These are phyloP conservation scores for Palaemon carinicauda DNA, from an alignment of 1,140 invertebrate genomes.

Conservation along the genomic window DNA sequence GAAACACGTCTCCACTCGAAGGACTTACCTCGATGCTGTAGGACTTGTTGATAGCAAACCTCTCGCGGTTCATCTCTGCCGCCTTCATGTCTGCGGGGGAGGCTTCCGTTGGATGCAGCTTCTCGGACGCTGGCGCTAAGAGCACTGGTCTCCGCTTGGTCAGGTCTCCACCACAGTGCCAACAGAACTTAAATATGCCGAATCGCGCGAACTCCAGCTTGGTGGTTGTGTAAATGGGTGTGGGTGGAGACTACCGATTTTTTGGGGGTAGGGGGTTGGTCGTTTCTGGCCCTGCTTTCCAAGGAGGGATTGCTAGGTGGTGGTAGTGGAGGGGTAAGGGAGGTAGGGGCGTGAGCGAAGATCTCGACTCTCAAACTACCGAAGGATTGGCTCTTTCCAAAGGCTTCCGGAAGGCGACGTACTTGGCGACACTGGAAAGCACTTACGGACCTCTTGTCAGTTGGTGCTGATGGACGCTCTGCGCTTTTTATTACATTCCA, in stretches of 20 bases:
- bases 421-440: slow-evolving; percentile 38
- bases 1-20: too few relatives aligned
- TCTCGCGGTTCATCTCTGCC: slow-evolving; percentile 81
- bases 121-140: background rate
- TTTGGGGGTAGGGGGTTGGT: too few relatives aligned
- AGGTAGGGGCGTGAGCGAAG: background rate
- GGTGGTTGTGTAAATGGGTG: background rate
- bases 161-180: slow-evolving; percentile 42
- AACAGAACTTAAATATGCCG: slow-evolving; percentile 46
- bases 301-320: background rate
- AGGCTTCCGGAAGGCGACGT: background rate
- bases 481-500: slow-evolving; percentile 16
- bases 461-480: background rate
- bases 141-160: background rate
- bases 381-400: background rate
- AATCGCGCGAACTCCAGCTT: slow-evolving; percentile 48
- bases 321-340: background rate
- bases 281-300: too few relatives aligned
- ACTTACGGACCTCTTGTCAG: slow-evolving; percentile 13
- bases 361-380: background rate
- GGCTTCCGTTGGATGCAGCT: background rate
- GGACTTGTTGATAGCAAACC: slow-evolving; percentile 95
- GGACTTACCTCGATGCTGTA: slow-evolving; percentile 94
- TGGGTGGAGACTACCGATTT: too few relatives aligned
- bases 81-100: slow-evolving; percentile 28